Evolutionary conservation across 1,140 invertebrate genomes (phyloP).

Genomic region (Bactericera cockerelli): DNA sequence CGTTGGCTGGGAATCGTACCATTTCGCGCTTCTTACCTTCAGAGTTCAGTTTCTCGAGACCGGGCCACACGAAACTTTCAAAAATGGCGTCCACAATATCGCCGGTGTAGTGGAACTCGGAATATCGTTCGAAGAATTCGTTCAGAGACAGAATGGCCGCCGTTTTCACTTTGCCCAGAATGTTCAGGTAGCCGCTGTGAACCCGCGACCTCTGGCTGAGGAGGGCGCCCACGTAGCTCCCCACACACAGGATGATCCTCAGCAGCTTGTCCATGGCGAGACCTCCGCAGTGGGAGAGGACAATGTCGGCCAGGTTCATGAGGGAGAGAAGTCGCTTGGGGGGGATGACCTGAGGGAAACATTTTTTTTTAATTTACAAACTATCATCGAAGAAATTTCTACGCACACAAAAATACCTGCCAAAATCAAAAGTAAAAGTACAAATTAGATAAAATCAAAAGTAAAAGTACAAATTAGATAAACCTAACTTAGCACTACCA

Average conservation of each 20-base stretch:
- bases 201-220: conserved; percentile 36
- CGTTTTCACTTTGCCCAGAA: conserved; percentile 50
- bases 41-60: conserved; percentile 51
- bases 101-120: conserved; percentile 51
- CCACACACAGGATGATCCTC: conserved; percentile 42
- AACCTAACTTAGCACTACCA: too few relatives aligned
- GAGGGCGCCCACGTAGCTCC: conserved; percentile 42
- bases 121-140: conserved; percentile 65
- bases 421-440: not conserved
- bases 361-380: conserved; percentile 26
- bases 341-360: conserved; percentile 39
- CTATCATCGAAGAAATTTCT: conserved; percentile 22
- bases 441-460: too few relatives aligned
- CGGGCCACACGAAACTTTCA: conserved; percentile 63
- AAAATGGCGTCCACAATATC: conserved; percentile 61
- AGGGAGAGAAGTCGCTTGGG: conserved; percentile 58
- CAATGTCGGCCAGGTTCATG: conserved; percentile 56
- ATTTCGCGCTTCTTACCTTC: too few relatives aligned
- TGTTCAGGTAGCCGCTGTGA: conserved; percentile 40
- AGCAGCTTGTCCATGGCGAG: conserved; percentile 28
- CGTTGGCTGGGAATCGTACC: too few relatives aligned
- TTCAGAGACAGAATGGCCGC: conserved; percentile 40
- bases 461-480: too few relatives aligned
- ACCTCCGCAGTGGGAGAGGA: conserved; percentile 73
- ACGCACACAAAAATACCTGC: not conserved